Evolutionary conservation across 2,113 vertebrate genomes (phyloP), one percentile per base, ranked within the genome.

Genomic region (Scophthalmus maximus): DNA sequence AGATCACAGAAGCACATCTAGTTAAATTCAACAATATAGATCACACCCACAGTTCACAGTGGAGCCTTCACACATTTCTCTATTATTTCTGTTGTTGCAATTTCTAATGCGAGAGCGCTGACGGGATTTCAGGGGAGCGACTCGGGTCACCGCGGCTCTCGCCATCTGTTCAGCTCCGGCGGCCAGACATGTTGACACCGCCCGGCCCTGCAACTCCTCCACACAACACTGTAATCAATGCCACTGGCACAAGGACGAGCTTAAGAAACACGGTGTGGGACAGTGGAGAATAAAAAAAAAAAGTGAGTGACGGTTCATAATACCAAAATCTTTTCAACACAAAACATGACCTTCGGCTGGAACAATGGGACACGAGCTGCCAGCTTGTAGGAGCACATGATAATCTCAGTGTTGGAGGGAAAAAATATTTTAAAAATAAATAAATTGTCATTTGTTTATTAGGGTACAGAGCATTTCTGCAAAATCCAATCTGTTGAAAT

Each of bases 111-210:
- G 44, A 9, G 29, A 56, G n/a, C 51, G 49, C 64, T 17, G 73
- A 62, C 26, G 66, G 55, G 59, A 73, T 60, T 79, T 67, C 57
- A 10, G 32, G 52, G 77, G 34, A 70, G 51, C 40, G 65, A 60
- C 52, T 36, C 3, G 30, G 36, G 58, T 66, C 52, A 53, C 32
- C 26, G 82, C 75, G 8, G 36, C 52, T 65, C 29, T 49, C 23
- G 40, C 82, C 88, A 88, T 91, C 87, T 89, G 88, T 70, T 85
- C 56, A 55, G 60, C 56, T 34, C 27, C 66, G 56, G 65, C 72
- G 74, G 69, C 38, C 76, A 70, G 69, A 76, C 79, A 34, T 36
- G 76, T 42, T 47, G 57, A 81, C 75, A 59, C 51, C 3, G 0
- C 75, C 57, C 14, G 1, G 12, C 55, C 32, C 30, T 65, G 2